Percentiles rank a stretch among this genome's conserved stretches.
Conservation (phyloP, 2,888 invertebrate species). For the Eristalinus sepulchralis region DNA sequence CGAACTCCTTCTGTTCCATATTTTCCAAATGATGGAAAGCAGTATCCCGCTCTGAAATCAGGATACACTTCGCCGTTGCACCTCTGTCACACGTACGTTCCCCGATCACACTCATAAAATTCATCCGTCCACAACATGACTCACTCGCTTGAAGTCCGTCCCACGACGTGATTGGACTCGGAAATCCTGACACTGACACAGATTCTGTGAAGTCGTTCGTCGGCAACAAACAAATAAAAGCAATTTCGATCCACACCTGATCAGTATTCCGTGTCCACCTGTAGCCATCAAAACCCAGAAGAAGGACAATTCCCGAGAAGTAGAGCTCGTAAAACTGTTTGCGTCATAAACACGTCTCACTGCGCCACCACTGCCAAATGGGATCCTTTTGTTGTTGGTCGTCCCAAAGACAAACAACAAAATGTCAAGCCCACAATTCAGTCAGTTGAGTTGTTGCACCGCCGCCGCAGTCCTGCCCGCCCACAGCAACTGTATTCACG, state of each 20-base stretch:
- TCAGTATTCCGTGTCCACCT: not conserved
- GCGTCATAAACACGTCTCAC: not conserved
- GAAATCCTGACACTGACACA: not conserved
- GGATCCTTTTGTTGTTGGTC: not conserved
- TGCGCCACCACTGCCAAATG: not conserved
- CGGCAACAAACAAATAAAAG: not conserved
- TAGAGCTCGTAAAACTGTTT: not conserved
- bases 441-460: not conserved
- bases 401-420: not conserved
- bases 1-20: too few relatives aligned
- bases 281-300: not conserved
- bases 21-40: too few relatives aligned
- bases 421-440: not conserved
- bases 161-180: not conserved
- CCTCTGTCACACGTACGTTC: too few relatives aligned
- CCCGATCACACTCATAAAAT: too few relatives aligned
- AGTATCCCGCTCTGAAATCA: too few relatives aligned
- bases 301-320: not conserved
- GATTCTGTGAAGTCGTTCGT: not conserved
- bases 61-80: too few relatives aligned
- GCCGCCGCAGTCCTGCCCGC: not conserved
- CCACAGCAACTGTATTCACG: slow-evolving; percentile 12
- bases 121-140: too few relatives aligned
- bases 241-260: not conserved
- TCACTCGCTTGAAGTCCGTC: not conserved